phyloP scores from a whole-genome alignment of 2,888 invertebrate genomes.

The Boloria euphrosyne region DNA sequence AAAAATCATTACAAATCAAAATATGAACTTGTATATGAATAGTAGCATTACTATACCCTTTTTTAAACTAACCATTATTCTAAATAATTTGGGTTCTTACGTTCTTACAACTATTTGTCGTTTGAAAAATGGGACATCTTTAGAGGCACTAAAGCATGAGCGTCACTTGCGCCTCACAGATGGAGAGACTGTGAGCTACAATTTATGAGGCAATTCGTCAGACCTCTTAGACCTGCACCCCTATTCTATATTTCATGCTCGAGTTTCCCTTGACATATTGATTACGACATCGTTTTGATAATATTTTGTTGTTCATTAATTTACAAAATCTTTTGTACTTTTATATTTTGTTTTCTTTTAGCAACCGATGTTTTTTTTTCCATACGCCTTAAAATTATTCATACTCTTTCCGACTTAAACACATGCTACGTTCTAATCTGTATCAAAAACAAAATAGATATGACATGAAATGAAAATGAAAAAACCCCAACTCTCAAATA shows the following conservation, averaged over 20 bases:
- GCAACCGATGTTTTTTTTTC: no score
- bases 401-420: no score
- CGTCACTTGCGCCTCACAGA: slow-evolving; percentile 43
- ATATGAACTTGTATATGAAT: no score
- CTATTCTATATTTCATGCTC: slow-evolving; percentile 31
- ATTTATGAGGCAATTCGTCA: slow-evolving; percentile 46
- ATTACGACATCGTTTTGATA: slow-evolving; percentile 20
- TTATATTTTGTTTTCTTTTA: background rate
- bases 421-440: no score
- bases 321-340: background rate
- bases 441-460: no score
- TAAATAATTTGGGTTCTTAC: slow-evolving; percentile 17
- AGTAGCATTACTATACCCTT: no score
- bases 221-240: slow-evolving; percentile 39
- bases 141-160: slow-evolving; percentile 43
- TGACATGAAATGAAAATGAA: no score
- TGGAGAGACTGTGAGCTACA: slow-evolving; percentile 41
- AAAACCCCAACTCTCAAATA: no score
- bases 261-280: slow-evolving; percentile 34
- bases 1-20: no score
- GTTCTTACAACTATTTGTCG: slow-evolving; percentile 38
- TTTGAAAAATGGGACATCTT: slow-evolving; percentile 43
- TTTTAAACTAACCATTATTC: background rate
- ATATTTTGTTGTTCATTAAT: slow-evolving; percentile 16
- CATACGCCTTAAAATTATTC: no score